phyloP scores from a whole-genome alignment of 2,113 vertebrate genomes.

The Tamias sibiricus region DNA sequence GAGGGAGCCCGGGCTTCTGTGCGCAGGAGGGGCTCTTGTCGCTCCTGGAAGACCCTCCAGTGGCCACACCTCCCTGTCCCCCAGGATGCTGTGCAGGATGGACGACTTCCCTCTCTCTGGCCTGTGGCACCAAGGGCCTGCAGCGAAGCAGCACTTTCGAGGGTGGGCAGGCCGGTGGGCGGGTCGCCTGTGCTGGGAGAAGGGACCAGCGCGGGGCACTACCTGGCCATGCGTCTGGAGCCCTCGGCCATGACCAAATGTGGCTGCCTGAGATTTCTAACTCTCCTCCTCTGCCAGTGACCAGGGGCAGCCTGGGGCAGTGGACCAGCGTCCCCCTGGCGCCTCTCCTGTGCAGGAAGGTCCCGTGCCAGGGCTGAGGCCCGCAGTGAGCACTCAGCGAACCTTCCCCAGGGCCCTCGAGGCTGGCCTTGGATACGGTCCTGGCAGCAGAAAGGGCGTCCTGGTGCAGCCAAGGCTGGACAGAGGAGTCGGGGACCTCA shows the following conservation, averaged over 20 bases:
- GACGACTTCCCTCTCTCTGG: background rate
- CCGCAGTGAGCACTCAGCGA: too few relatives aligned
- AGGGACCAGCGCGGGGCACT: background rate
- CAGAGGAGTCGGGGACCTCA: background rate
- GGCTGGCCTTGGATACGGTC: background rate
- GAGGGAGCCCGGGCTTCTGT: background rate
- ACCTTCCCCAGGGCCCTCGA: background rate
- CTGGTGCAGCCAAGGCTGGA: background rate
- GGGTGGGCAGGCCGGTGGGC: background rate
- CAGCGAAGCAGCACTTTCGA: background rate
- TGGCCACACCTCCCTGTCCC: fast-evolving
- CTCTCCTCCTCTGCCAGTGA: background rate
- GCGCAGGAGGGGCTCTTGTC: background rate
- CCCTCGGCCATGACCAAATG: background rate
- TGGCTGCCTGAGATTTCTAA: too few relatives aligned
- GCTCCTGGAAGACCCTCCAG: background rate
- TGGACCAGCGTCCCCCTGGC: background rate
- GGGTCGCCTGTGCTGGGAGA: background rate
- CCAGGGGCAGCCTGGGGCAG: background rate
- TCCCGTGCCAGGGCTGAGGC: background rate
- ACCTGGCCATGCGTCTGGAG: too few relatives aligned
- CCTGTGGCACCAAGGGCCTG: background rate
- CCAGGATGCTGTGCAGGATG: background rate
- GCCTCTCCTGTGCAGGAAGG: background rate
- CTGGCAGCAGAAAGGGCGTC: background rate